Conservation (phyloP, 2,797 vertebrate species). For the Pangasius djambal region DNA sequence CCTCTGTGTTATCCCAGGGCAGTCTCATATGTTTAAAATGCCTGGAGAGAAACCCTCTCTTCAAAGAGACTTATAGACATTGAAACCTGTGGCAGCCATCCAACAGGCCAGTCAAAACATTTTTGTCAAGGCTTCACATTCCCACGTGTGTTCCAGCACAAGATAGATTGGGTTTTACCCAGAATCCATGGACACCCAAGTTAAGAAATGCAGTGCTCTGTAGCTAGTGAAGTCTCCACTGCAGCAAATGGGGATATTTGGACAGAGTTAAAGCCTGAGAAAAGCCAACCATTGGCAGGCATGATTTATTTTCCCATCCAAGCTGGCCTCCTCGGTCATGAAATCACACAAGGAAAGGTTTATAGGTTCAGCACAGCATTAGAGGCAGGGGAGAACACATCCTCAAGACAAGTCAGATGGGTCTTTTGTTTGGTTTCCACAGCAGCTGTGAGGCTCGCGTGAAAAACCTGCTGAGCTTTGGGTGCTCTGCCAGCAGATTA, state of each 20-base stretch:
- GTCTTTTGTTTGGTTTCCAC: slow-evolving; percentile 54
- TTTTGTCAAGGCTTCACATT: slow-evolving; percentile 43
- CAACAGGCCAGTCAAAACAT: slow-evolving; percentile 45
- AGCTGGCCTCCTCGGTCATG: neutral
- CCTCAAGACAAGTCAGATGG: slow-evolving; percentile 27
- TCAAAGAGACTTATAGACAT: slow-evolving; percentile 40
- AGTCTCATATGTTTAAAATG: slow-evolving; percentile 33
- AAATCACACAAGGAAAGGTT: slow-evolving; percentile 19
- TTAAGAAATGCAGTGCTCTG: slow-evolving; percentile 24
- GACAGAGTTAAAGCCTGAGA: slow-evolving; percentile 2
- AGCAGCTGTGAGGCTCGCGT: slow-evolving; percentile 42
- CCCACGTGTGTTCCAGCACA: slow-evolving; percentile 46
- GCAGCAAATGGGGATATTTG: neutral
- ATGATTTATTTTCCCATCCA: slow-evolving; percentile 39
- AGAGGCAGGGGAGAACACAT: neutral
- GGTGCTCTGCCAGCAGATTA: slow-evolving; percentile 19
- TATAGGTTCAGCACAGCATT: slow-evolving; percentile 12
- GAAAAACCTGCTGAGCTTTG: slow-evolving; percentile 33
- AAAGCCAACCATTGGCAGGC: slow-evolving; percentile 6
- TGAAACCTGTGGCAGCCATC: slow-evolving; percentile 33
- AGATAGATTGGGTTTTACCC: slow-evolving; percentile 23
- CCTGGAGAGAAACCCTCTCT: slow-evolving; percentile 32
- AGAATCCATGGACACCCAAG: slow-evolving; percentile 27
- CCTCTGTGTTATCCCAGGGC: neutral
- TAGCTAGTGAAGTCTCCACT: neutral